A percentile compares a stretch with the other conserved stretches of the same genome.
These are phyloP conservation scores for Hafferia zeledoni DNA, from an alignment of 2,797 vertebrate species.

Conservation along the genomic window DNA sequence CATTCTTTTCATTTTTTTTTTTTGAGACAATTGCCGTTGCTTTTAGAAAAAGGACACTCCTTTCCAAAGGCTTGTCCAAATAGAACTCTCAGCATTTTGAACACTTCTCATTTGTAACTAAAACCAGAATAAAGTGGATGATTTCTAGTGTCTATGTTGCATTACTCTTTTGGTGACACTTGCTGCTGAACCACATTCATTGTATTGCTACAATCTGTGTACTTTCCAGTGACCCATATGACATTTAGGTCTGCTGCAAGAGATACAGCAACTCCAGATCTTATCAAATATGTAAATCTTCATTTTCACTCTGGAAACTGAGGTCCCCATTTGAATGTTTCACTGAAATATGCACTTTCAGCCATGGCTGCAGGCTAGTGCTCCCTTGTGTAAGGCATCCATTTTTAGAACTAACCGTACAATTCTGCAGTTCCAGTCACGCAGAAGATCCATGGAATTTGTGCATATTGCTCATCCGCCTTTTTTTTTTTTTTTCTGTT, in stretches of 20 bases:
- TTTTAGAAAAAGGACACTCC: background rate
- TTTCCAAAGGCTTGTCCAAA: background rate
- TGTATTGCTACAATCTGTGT: background rate
- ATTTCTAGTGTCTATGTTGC: background rate
- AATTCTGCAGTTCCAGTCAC: conserved; percentile 27
- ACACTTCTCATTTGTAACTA: background rate
- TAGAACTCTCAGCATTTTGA: background rate
- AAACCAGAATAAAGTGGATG: background rate
- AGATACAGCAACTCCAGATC: background rate
- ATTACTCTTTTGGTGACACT: background rate
- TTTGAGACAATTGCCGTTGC: background rate
- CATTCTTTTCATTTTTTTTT: background rate
- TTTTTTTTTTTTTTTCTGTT: background rate
- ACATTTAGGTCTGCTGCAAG: background rate
- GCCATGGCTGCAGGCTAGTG: conserved; percentile 24
- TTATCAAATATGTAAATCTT: conserved; percentile 32
- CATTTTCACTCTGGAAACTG: conserved; percentile 8
- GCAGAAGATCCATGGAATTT: conserved; percentile 41
- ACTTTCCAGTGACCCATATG: background rate
- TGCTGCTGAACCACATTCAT: background rate
- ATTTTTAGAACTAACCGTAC: conserved; percentile 54
- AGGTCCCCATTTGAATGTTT: conserved; percentile 41
- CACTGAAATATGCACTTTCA: conserved; percentile 30
- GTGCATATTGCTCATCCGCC: background rate
- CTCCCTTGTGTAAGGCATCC: conserved; percentile 27